phyloP scores from a whole-genome alignment of 2,113 vertebrate species.

The Chlamydotis undulata region DNA sequence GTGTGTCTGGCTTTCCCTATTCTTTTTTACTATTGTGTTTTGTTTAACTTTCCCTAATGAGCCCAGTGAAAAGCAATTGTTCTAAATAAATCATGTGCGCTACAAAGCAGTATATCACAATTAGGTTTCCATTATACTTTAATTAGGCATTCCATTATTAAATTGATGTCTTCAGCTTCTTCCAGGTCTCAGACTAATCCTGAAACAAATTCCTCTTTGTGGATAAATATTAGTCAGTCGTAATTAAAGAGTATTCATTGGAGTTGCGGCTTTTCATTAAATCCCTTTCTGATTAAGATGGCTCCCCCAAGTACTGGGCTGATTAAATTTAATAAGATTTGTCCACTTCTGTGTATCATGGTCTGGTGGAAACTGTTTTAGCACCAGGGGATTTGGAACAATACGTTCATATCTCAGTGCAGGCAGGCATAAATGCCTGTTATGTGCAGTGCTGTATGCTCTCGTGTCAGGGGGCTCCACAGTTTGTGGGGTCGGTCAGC shows the following conservation, averaged over 20 bases:
- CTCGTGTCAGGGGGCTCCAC: neutral
- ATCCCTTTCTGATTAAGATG: conserved; percentile 76
- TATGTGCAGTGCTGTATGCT: neutral
- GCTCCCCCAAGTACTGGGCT: conserved; percentile 63
- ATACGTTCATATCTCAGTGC: neutral
- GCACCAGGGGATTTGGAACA: conserved; percentile 27
- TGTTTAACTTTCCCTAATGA: conserved; percentile 70
- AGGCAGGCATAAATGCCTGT: neutral
- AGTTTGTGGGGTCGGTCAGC: neutral
- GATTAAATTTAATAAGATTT: conserved; percentile 74
- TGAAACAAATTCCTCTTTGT: conserved; percentile 77
- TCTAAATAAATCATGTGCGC: conserved; percentile 70
- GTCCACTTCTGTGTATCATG: conserved; percentile 65
- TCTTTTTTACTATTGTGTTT: conserved; percentile 65
- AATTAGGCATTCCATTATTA: conserved; percentile 78
- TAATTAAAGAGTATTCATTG: conserved; percentile 74
- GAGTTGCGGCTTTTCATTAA: conserved; percentile 73
- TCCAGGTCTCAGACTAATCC: conserved; percentile 73
- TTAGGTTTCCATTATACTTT: conserved; percentile 78
- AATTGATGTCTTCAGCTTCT: conserved; percentile 74
- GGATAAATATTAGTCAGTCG: conserved; percentile 75
- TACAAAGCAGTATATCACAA: conserved; percentile 75
- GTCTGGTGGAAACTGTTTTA: conserved; percentile 69
- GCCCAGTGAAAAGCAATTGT: conserved; percentile 70
- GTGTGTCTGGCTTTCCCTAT: conserved; percentile 30